Evolutionary conservation across 2,797 vertebrate species (phyloP).

Genomic region (Chloroceryle amazona): DNA sequence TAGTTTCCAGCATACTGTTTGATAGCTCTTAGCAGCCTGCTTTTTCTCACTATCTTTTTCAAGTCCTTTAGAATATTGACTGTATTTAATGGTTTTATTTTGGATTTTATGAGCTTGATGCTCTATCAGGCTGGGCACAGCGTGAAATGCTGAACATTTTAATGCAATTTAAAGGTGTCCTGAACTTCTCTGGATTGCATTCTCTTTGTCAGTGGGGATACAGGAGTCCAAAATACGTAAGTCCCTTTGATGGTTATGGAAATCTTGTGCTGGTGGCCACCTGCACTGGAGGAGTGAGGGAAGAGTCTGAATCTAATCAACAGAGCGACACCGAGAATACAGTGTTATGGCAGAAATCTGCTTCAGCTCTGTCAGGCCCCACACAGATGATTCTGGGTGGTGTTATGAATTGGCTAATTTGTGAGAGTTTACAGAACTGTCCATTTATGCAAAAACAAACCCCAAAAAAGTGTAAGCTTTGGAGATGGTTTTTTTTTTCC

Average conservation of each 20-base stretch:
- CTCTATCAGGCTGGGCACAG: fast-evolving
- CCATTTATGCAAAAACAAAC: background rate
- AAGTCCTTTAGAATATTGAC: background rate
- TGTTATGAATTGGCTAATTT: background rate
- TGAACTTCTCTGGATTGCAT: background rate
- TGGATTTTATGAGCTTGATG: background rate
- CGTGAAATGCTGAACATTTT: background rate
- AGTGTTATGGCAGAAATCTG: background rate
- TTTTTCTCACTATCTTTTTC: constrained; percentile 12
- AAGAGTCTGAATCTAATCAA: background rate
- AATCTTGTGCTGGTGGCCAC: background rate
- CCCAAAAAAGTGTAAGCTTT: background rate
- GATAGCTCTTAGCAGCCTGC: background rate
- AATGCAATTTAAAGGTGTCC: background rate
- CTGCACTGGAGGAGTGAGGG: background rate
- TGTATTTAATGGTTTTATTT: background rate
- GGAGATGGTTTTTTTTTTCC: background rate
- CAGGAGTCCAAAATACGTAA: background rate
- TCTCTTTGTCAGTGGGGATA: background rate
- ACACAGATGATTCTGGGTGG: background rate
- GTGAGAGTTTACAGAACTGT: background rate
- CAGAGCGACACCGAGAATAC: background rate
- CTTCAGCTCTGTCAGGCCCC: background rate
- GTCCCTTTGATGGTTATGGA: background rate
- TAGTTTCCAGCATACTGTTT: background rate